phyloP scores from a whole-genome alignment of 2,797 vertebrate genomes.

The Furcifer pardalis region DNA sequence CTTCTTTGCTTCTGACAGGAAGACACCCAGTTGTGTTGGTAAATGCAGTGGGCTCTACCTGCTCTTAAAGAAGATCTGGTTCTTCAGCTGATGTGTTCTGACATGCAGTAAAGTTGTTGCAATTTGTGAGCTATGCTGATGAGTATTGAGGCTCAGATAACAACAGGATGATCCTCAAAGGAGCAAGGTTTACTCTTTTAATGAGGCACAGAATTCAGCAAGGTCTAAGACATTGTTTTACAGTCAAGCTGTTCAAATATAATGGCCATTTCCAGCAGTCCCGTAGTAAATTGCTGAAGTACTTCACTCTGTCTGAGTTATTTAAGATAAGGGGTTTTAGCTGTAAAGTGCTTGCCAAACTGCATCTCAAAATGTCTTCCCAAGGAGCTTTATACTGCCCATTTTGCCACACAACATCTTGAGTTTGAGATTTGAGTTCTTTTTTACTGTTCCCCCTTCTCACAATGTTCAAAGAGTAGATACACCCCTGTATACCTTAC shows the following conservation, averaged over 20 bases:
- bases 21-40: neutral
- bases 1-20: neutral
- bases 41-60: neutral
- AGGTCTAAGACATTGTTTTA: conserved; percentile 7
- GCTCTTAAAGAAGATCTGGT: neutral
- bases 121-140: neutral
- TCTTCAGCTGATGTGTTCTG: neutral
- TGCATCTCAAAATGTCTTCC: conserved; percentile 6
- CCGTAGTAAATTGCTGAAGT: conserved; percentile 12
- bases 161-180: neutral
- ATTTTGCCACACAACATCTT: neutral
- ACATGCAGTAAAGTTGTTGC: neutral
- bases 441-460: neutral
- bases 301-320: conserved; percentile 12
- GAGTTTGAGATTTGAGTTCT: neutral
- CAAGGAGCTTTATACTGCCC: conserved; percentile 1
- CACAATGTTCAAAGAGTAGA: neutral
- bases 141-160: neutral
- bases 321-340: conserved; percentile 30
- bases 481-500: neutral
- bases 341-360: conserved; percentile 9
- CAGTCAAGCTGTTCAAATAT: conserved; percentile 19
- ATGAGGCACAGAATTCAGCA: conserved; percentile 3
- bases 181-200: neutral
- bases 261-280: conserved; percentile 16